Conservation (phyloP, 1,140 invertebrate genomes). For the Brachystomella parvula region DNA sequence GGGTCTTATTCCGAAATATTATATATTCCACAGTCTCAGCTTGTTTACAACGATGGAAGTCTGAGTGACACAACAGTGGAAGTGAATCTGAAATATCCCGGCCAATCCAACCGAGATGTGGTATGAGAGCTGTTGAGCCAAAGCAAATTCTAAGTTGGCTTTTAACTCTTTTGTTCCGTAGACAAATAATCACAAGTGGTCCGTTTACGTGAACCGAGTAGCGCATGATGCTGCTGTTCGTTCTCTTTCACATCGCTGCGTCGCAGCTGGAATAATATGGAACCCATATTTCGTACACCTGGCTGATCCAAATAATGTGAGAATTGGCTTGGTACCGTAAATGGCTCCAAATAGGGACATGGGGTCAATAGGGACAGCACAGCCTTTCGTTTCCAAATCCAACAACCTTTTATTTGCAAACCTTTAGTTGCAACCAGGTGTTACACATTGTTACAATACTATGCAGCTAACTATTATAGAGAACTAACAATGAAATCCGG, state of each 20-base stretch:
- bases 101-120: constrained; percentile 67
- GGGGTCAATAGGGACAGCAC: too few species aligned
- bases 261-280: constrained; percentile 83
- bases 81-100: constrained; percentile 74
- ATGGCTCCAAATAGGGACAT: too few species aligned
- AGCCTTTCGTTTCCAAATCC: too few species aligned
- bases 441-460: too few species aligned
- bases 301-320: constrained; percentile 78
- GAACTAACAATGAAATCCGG: too few species aligned
- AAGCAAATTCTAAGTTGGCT: neutral
- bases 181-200: constrained; percentile 81
- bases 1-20: constrained; percentile 12
- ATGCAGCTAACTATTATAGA: too few species aligned
- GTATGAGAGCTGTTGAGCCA: constrained; percentile 47
- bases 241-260: constrained; percentile 68
- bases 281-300: constrained; percentile 87
- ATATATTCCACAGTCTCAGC: too few species aligned
- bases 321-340: constrained; percentile 5
- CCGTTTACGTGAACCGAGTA: constrained; percentile 84
- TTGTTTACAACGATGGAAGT: constrained; percentile 75
- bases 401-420: too few species aligned
- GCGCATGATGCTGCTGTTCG: constrained; percentile 83
- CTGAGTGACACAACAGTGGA: constrained; percentile 82
- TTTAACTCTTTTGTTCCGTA: constrained; percentile 44
- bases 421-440: too few species aligned